phyloP scores from a whole-genome alignment of 2,797 vertebrate genomes.

The Coccyzus lansbergi region DNA sequence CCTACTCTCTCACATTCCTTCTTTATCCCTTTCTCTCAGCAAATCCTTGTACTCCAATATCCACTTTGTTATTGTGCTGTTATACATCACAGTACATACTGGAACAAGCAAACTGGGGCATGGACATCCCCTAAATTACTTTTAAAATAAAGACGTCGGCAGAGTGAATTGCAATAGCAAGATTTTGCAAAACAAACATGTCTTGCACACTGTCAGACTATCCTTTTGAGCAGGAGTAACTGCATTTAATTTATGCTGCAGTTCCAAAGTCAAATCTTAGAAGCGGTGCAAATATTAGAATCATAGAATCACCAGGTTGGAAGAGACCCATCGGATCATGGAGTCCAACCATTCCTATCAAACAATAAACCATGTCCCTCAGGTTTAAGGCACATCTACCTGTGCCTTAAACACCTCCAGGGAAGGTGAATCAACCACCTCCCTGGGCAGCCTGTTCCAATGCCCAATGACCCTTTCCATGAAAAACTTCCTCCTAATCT shows the following conservation, averaged over 20 bases:
- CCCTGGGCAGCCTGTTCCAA: too few relatives aligned
- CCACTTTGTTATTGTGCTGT: neutral
- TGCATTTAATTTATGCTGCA: neutral
- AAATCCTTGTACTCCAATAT: neutral
- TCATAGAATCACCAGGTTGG: too few relatives aligned
- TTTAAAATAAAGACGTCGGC: neutral
- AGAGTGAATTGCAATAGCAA: neutral
- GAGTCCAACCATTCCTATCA: too few relatives aligned
- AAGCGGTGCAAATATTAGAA: neutral
- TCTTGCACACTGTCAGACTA: neutral
- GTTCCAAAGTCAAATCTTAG: neutral
- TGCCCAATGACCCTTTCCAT: too few relatives aligned
- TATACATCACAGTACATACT: neutral
- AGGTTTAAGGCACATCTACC: too few relatives aligned
- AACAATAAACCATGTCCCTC: too few relatives aligned
- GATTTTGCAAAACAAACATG: neutral
- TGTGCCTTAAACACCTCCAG: too few relatives aligned
- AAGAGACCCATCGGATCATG: too few relatives aligned
- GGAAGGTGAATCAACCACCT: too few relatives aligned
- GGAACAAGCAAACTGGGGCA: neutral
- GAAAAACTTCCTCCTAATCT: too few relatives aligned
- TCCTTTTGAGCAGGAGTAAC: neutral
- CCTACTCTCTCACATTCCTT: constrained; percentile 10
- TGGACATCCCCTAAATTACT: neutral
- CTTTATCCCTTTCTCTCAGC: constrained; percentile 5